Evolutionary conservation across 2,113 vertebrate species (phyloP).

Genomic region (Galbula dea): DNA sequence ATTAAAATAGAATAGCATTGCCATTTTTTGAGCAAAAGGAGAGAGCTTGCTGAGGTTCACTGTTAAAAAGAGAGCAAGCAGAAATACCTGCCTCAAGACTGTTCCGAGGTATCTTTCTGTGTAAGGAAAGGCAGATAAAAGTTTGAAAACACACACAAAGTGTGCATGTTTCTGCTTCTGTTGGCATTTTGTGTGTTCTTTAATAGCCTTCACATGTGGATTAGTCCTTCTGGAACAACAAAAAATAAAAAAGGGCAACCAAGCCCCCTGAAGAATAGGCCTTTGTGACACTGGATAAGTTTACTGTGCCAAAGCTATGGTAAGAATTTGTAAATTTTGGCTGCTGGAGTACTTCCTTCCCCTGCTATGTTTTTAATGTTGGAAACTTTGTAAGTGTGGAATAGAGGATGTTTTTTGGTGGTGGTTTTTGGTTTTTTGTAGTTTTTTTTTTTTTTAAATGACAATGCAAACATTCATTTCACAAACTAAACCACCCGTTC

Average conservation of each 20-base stretch:
- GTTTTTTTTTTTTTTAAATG: neutral
- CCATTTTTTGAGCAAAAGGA: neutral
- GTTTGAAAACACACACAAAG: neutral
- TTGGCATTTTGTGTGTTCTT: conserved; percentile 13
- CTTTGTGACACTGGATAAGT: conserved; percentile 61
- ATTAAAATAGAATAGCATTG: neutral
- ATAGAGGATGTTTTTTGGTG: neutral
- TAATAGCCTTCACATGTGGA: conserved; percentile 54
- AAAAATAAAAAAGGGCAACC: neutral
- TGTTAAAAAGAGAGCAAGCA: neutral
- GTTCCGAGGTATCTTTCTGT: neutral
- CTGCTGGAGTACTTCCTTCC: conserved; percentile 62
- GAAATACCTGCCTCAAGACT: neutral
- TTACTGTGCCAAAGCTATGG: conserved; percentile 63
- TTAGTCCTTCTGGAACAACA: neutral
- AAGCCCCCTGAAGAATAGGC: conserved; percentile 53
- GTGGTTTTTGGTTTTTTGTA: neutral
- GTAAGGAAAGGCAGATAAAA: neutral
- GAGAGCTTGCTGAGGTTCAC: neutral
- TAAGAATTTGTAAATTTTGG: conserved; percentile 73
- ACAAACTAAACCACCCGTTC: neutral
- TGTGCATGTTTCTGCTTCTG: neutral
- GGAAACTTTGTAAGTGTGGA: conserved; percentile 18
- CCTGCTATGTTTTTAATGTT: conserved; percentile 48
- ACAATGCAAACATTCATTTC: conserved; percentile 66